phyloP scores from a whole-genome alignment of 37 sponge, comb jelly and placozoan species.

The Chondrosia reniformis region DNA sequence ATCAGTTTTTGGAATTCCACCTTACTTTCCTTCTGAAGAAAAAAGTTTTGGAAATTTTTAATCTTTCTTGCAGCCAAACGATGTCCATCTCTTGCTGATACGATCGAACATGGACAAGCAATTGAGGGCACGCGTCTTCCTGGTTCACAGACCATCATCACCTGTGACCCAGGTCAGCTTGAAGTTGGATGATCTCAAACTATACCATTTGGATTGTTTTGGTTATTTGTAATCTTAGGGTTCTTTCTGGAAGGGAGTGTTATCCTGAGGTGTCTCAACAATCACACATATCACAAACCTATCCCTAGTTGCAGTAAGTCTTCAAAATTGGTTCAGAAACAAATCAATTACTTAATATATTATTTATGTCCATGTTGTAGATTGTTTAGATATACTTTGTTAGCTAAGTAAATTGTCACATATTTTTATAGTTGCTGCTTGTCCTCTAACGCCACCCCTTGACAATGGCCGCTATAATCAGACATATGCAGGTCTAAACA shows the following conservation, averaged over 20 bases:
- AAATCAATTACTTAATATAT: background rate
- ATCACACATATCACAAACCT: background rate
- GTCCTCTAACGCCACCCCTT: slow-evolving; percentile 7
- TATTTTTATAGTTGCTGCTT: slow-evolving; percentile 9
- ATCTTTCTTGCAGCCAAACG: background rate
- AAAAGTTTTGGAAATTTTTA: too few species aligned
- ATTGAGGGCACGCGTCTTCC: slow-evolving; percentile 17
- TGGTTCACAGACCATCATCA: background rate
- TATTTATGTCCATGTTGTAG: background rate
- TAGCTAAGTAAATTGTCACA: too few species aligned
- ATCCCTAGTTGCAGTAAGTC: slow-evolving; percentile 2
- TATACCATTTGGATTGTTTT: too few species aligned
- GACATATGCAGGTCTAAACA: background rate
- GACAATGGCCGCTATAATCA: background rate
- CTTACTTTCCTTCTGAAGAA: too few species aligned
- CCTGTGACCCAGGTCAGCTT: slow-evolving; percentile 4
- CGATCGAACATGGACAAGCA: background rate
- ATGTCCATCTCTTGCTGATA: background rate
- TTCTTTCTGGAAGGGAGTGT: too few species aligned
- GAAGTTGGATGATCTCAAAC: too few species aligned
- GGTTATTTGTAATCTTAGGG: too few species aligned
- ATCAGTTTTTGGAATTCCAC: too few species aligned
- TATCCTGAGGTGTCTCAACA: background rate
- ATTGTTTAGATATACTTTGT: background rate
- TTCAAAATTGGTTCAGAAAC: background rate